Base-by-base conservation (phyloP, 2,113 vertebrate species). In the Paraplagusia blochii region DNA sequence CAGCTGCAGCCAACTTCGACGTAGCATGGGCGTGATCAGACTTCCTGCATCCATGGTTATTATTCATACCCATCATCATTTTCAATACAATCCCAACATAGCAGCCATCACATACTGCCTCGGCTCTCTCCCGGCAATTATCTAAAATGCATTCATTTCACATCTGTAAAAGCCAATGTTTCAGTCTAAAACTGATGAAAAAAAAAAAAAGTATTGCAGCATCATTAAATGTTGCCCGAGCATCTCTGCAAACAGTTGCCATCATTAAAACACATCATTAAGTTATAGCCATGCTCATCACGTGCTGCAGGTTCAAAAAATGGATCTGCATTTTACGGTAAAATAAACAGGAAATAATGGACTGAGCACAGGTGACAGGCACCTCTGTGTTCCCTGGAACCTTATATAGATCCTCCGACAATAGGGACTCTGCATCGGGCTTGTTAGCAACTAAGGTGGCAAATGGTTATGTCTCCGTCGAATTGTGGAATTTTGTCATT, bases 211-310 rank as follows among this genome's bases (percentile, higher is more conserved):
- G 67, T 43, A 15, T 16, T 19, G 66, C 56, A 60, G 33, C 70
- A 69, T 77, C 55, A 77, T 82, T 79, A 82, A 79, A 68, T 58
- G 48, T 52, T n/a, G 38, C 39, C 16, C 5, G 36, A 50, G 70
- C 51, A 22, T 40, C 19, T 12, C 54, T 54, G 69, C 62, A 70
- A 50, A 58, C 19, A 63, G 8, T 45, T 42, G 44, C 45, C 64
- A 67, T 63, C 69, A 79, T 79, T 79, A 76, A 61, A 81, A 72
- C 44, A 45, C 65, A 70, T 64, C 60, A 58, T 76, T 74, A 72
- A 69, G 50, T 69, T 58, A 48, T 39, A 57, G 40, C 67, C 58
- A 66, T 45, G 52, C 57, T 66, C 19, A 65, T 70, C 63, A 51
- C 19, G 38, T 67, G 61, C 49, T 52, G 44, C 44, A 50, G 18